A percentile compares a stretch with the other conserved stretches of the same genome.
Evolutionary conservation across 2,797 vertebrate species (phyloP).

Genomic region (Pangasius macronema): DNA sequence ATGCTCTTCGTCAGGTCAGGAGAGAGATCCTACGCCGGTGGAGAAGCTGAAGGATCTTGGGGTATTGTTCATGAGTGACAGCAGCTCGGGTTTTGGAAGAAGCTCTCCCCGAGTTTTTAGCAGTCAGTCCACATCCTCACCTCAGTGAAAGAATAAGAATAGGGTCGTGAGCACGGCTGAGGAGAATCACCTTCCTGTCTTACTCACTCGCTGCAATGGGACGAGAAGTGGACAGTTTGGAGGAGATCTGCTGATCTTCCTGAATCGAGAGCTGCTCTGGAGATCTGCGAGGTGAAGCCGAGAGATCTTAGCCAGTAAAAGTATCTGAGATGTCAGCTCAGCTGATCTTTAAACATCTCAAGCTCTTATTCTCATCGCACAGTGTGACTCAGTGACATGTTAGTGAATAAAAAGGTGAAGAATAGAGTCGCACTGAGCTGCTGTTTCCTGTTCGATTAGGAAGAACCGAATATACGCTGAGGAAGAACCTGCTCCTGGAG

Average conservation of each 20-base stretch:
- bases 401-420: not conserved
- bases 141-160: not conserved
- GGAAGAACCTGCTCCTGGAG: not conserved
- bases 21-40: not conserved
- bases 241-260: not conserved
- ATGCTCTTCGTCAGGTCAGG: not conserved
- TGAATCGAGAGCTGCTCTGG: not conserved
- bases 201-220: not conserved
- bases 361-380: not conserved
- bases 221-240: too few relatives aligned
- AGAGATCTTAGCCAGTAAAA: not conserved
- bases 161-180: not conserved
- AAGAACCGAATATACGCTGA: too few relatives aligned
- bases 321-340: too few relatives aligned
- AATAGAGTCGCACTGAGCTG: not conserved
- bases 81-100: not conserved
- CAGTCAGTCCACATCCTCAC: not conserved
- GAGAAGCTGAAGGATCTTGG: not conserved
- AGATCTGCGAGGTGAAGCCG: not conserved
- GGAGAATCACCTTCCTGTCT: not conserved
- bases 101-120: not conserved
- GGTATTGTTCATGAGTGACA: not conserved
- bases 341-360: not conserved
- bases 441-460: not conserved
- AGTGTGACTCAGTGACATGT: not conserved